phyloP scores from a whole-genome alignment of 2,888 invertebrate genomes.

The Cephus rjabovi region DNA sequence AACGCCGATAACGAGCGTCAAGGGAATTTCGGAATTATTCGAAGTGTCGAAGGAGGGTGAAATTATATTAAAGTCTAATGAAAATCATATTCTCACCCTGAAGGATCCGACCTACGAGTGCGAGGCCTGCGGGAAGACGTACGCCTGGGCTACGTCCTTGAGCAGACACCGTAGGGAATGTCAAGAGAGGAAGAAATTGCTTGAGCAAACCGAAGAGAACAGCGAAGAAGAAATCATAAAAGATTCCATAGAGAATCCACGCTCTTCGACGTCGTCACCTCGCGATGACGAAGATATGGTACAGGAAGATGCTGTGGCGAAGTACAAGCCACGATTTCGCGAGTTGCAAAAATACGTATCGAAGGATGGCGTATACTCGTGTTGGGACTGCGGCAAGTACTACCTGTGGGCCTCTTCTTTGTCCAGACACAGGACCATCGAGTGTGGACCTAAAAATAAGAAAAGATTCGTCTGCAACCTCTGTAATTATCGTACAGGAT shows the following conservation, averaged over 20 bases:
- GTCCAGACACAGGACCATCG: slow-evolving; percentile 33
- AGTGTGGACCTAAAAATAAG: slow-evolving; percentile 31
- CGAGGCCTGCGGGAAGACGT: slow-evolving; percentile 24
- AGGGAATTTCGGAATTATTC: background rate
- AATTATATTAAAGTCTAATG: slow-evolving; percentile 12
- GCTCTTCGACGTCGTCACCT: background rate
- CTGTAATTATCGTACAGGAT: slow-evolving; percentile 29
- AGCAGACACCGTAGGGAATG: slow-evolving; percentile 24
- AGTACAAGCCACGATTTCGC: slow-evolving; percentile 25
- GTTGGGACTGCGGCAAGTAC: slow-evolving; percentile 33
- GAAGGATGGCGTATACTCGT: slow-evolving; percentile 26
- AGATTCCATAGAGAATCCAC: background rate
- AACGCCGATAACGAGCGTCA: background rate
- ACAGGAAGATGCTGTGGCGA: slow-evolving; percentile 7
- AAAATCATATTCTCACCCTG: background rate
- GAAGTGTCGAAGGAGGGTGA: slow-evolving; percentile 8
- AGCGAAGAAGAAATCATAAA: background rate
- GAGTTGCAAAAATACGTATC: slow-evolving; percentile 26
- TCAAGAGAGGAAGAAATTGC: background rate
- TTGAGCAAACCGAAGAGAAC: background rate
- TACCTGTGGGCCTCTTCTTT: slow-evolving; percentile 35
- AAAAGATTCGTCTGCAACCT: slow-evolving; percentile 28
- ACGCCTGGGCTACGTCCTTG: slow-evolving; percentile 23
- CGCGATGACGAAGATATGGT: background rate
- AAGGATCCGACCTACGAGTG: slow-evolving; percentile 18